Evolutionary conservation across 1,140 invertebrate species (phyloP), one percentile per base, ranked within the genome.

Genomic region (Neoseiulus cucumeris): DNA sequence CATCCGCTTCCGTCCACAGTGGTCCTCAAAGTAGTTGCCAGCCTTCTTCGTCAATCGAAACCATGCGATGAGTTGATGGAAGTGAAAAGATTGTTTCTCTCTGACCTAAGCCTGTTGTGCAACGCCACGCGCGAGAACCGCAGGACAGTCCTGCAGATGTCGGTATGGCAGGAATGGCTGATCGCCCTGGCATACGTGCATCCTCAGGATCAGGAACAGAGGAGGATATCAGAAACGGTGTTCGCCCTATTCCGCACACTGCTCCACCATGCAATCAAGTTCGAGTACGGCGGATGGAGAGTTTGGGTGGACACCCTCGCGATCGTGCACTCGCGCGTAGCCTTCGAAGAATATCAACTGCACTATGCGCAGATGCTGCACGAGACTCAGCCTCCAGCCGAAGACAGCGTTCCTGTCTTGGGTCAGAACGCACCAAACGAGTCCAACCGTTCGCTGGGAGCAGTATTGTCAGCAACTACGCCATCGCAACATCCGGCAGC

Each of bases 161-260:
- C 93, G 6, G 95, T 99, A 0, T 99, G 95, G 95, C 95, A 99
- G 78, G 94, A 99, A 74, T 99, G 95, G 95, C 79, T 99, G 1
- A 98, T 99, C 71, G 91, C 92, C 5, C 86, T 99, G 84, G 90
- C 93, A 28, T 96, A 97, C 74, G 94, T 98, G 65, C 93, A 96
- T 76, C 92, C 93, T 0, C 88, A 91, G 74, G 65, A 70, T 41
- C 83, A 85, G 0, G 91, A 96, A 73, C 90, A 98, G 75, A 88
- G 94, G 72, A 91, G 95, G 76, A 87, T 97, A 55, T 94, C 90
- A 0, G 93, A 97, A 72, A 94, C 98, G 87, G 93, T 98, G 20
- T 97, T 97, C 76, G 88, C 91, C 0, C 78, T 98, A 65, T 98
- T 99, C 78, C 80, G 87, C 4, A 96, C 98, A 89, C 78, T 99